Conservation (phyloP, 1,140 invertebrate genomes). For the Lordiphosa clarofinis region DNA sequence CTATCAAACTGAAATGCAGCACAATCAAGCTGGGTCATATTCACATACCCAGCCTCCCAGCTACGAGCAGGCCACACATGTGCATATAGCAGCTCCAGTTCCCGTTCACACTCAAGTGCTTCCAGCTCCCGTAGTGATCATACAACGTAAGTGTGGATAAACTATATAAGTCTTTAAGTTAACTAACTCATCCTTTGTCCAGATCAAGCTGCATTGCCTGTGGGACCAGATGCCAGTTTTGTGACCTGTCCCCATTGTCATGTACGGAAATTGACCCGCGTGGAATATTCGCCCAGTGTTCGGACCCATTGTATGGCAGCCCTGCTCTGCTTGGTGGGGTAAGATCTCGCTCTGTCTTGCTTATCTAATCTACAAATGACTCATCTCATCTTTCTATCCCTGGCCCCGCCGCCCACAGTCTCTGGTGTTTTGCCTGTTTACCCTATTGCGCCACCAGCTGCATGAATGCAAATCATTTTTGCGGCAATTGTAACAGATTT, state of each 20-base stretch:
- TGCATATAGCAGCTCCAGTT: slow-evolving; percentile 16
- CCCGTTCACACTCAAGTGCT: slow-evolving; percentile 8
- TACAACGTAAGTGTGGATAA: slow-evolving; percentile 54
- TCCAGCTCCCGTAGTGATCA: slow-evolving; percentile 56
- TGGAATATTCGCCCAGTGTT: slow-evolving; percentile 81
- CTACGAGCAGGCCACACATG: slow-evolving; percentile 67
- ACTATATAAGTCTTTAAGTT: background rate
- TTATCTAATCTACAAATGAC: slow-evolving; percentile 32
- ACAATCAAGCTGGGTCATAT: slow-evolving; percentile 30
- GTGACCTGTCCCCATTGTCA: slow-evolving; percentile 82
- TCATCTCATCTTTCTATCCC: slow-evolving; percentile 17
- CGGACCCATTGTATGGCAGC: slow-evolving; percentile 84
- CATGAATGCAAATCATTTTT: slow-evolving; percentile 84
- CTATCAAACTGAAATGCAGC: slow-evolving; percentile 30
- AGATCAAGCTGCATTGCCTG: slow-evolving; percentile 48
- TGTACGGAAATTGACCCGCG: slow-evolving; percentile 80
- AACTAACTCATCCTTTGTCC: background rate
- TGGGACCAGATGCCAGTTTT: slow-evolving; percentile 80
- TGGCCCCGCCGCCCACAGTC: slow-evolving; percentile 15
- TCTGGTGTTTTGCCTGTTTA: slow-evolving; percentile 83
- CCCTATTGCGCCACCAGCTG: slow-evolving; percentile 85
- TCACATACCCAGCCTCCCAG: slow-evolving; percentile 47
- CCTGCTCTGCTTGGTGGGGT: slow-evolving; percentile 82
- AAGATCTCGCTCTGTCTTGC: slow-evolving; percentile 40
- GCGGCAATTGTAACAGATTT: slow-evolving; percentile 84